Conservation (phyloP, 2,797 vertebrate genomes). For the Pseudocheirus occidentalis region DNA sequence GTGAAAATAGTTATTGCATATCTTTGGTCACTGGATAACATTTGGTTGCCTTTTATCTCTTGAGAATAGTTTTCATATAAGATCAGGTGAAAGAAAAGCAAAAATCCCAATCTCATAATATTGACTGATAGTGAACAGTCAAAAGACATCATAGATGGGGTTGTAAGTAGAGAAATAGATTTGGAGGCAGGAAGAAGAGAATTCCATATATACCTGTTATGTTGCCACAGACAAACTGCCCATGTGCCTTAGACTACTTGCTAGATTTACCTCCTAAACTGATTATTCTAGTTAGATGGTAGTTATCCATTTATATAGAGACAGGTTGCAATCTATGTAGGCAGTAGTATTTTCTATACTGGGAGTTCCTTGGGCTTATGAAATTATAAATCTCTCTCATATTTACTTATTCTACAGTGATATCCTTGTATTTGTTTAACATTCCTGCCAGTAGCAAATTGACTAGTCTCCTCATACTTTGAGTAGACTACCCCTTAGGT, state of each 20-base stretch:
- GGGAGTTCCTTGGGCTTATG: not conserved
- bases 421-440: not conserved
- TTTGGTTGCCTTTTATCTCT: not conserved
- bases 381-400: not conserved
- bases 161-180: not conserved
- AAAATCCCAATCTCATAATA: not conserved
- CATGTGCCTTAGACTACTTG: not conserved
- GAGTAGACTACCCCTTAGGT: not conserved
- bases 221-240: not conserved
- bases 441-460: not conserved
- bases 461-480: not conserved
- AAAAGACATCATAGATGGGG: not conserved
- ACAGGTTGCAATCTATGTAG: not conserved
- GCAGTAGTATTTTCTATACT: not conserved
- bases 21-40: not conserved
- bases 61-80: not conserved
- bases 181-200: not conserved
- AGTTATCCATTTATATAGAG: not conserved
- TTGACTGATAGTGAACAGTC: not conserved
- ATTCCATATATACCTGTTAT: not conserved
- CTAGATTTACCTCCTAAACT: not conserved
- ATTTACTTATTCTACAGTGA: not conserved
- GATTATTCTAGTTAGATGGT: not conserved
- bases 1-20: not conserved
- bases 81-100: not conserved